Evolutionary conservation across 2,888 invertebrate genomes (phyloP).

Genomic region (Eupsilia transversa): DNA sequence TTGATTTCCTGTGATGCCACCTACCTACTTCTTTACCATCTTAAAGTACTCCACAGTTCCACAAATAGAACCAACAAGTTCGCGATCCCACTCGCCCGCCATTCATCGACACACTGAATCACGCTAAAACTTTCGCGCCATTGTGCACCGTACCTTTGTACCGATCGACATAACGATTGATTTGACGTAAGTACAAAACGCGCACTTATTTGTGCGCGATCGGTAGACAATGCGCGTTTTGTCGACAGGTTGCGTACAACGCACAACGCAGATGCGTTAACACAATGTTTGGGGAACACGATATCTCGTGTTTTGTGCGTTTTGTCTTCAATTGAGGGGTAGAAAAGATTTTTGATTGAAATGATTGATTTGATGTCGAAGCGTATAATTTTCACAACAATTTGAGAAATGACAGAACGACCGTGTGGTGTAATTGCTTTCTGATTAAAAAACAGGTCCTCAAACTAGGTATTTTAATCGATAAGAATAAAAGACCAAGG

Average conservation of each 20-base stretch:
- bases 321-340: slow-evolving; percentile 51
- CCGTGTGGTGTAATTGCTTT: neutral
- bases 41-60: neutral
- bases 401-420: neutral
- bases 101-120: slow-evolving; percentile 70
- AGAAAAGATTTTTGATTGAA: slow-evolving; percentile 41
- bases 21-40: neutral
- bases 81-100: slow-evolving; percentile 13
- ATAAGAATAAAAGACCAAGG: neutral
- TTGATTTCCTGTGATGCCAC: neutral
- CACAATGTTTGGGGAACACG: slow-evolving; percentile 62
- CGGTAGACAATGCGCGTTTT: slow-evolving; percentile 71
- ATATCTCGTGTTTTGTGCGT: slow-evolving; percentile 54
- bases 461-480: no score
- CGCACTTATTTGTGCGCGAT: slow-evolving; percentile 83
- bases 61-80: slow-evolving; percentile 34
- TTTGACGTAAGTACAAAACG: slow-evolving; percentile 84
- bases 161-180: slow-evolving; percentile 86
- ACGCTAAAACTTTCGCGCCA: slow-evolving; percentile 79
- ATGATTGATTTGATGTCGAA: slow-evolving; percentile 41
- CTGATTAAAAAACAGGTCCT: neutral
- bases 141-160: slow-evolving; percentile 83
- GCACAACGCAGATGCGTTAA: slow-evolving; percentile 74
- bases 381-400: slow-evolving; percentile 18
- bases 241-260: slow-evolving; percentile 62